These are phyloP conservation scores for Dendrolimus kikuchii DNA, from an alignment of 1,140 invertebrate genomes.

Conservation along the genomic window DNA sequence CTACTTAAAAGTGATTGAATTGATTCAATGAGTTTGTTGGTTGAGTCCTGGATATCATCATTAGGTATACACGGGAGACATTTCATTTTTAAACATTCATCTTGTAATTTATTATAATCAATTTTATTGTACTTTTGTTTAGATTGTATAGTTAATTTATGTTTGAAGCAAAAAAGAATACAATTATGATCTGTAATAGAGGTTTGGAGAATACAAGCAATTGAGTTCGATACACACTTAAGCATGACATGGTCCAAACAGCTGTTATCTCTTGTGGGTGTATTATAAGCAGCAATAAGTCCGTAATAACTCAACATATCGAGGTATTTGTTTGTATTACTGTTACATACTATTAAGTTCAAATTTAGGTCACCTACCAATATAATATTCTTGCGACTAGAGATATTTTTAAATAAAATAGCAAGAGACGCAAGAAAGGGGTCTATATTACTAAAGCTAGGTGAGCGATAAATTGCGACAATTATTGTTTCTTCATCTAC, in stretches of 20 bases:
- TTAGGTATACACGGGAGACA: not conserved
- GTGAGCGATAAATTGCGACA: conserved; percentile 12
- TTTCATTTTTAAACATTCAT: not conserved
- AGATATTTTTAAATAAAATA: not conserved
- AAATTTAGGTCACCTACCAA: conserved; percentile 7
- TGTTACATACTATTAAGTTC: not conserved
- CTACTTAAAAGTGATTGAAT: not conserved
- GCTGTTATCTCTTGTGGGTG: conserved; percentile 5
- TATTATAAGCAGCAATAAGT: conserved; percentile 5
- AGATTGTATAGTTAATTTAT: not conserved
- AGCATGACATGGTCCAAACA: conserved; percentile 9
- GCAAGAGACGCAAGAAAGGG: not conserved
- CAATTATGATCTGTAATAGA: conserved; percentile 7
- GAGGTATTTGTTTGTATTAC: conserved; percentile 3
- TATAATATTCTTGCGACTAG: conserved; percentile 1
- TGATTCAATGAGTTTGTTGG: conserved; percentile 2
- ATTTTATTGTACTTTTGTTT: not conserved
- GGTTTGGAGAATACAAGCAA: not conserved
- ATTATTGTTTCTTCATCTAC: conserved; percentile 4
- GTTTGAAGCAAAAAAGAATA: not conserved
- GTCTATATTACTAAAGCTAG: conserved; percentile 4
- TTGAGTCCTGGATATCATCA: not conserved
- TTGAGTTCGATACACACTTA: conserved; percentile 1
- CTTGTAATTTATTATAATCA: not conserved
- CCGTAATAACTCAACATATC: conserved; percentile 5